Conservation (phyloP, 2,888 invertebrate species). For the Apantesis nais region DNA sequence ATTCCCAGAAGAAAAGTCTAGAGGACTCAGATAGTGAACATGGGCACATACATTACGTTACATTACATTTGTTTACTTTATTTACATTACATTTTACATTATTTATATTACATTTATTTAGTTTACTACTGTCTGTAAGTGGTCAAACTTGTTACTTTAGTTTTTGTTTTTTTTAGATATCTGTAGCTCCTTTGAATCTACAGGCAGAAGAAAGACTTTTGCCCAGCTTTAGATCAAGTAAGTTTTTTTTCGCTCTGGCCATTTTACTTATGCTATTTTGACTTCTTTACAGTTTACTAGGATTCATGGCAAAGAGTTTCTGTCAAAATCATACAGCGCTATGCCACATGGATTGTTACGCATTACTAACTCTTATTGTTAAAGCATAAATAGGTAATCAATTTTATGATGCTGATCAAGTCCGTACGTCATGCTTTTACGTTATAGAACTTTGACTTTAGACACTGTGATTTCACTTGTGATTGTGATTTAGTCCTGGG, state of each 20-base stretch:
- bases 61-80: no score
- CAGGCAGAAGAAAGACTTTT: slow-evolving; percentile 5
- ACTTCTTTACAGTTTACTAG: background rate
- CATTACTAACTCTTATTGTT: background rate
- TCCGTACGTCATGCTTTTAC: no score
- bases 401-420: background rate
- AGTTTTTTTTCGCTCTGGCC: background rate
- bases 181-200: slow-evolving; percentile 12
- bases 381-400: background rate
- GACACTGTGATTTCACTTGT: no score
- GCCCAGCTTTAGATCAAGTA: slow-evolving; percentile 25
- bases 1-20: no score
- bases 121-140: no score
- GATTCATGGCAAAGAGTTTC: background rate
- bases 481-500: no score
- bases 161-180: slow-evolving; percentile 28
- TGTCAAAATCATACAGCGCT: background rate
- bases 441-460: no score
- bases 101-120: no score
- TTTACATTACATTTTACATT: no score
- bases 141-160: background rate
- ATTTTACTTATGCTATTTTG: background rate
- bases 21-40: no score
- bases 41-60: no score
- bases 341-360: background rate